Conservation (phyloP, 2,888 invertebrate genomes). For the Coelopa pilipes region DNA sequence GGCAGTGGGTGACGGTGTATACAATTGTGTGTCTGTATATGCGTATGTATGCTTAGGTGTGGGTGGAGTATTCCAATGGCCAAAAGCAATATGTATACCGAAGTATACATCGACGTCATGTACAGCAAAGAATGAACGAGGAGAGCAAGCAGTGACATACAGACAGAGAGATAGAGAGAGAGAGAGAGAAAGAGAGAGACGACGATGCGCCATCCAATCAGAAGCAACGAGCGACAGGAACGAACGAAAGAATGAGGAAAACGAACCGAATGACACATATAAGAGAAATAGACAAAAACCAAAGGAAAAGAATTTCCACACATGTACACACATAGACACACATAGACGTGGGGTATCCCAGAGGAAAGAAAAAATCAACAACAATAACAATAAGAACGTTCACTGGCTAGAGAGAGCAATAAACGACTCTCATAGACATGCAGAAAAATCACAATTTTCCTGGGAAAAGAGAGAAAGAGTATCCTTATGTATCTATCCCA, state of each 20-base stretch:
- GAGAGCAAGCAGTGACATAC: no score
- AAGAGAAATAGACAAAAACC: background rate
- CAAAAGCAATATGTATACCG: slow-evolving; percentile 42
- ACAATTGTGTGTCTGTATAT: background rate
- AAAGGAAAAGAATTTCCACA: background rate
- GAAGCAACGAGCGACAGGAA: slow-evolving; percentile 23
- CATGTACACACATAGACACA: no score
- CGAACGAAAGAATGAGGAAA: slow-evolving; percentile 16
- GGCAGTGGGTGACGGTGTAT: background rate
- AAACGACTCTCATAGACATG: no score
- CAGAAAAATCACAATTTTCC: no score
- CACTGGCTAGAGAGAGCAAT: no score
- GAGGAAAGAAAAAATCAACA: no score
- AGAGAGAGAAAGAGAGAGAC: background rate
- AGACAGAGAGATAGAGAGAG: no score
- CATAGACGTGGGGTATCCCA: no score
- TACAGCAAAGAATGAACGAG: slow-evolving; percentile 11
- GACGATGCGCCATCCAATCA: slow-evolving; percentile 29
- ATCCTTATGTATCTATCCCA: no score
- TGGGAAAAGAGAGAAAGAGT: no score
- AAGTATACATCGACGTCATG: slow-evolving; percentile 19
- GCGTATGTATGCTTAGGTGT: slow-evolving; percentile 36
- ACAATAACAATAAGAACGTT: no score
- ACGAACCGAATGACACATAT: background rate
- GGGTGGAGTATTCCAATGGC: slow-evolving; percentile 52